Evolutionary conservation across 2,113 vertebrate species (phyloP).

Genomic region (Dolichallabes microphthalmus): DNA sequence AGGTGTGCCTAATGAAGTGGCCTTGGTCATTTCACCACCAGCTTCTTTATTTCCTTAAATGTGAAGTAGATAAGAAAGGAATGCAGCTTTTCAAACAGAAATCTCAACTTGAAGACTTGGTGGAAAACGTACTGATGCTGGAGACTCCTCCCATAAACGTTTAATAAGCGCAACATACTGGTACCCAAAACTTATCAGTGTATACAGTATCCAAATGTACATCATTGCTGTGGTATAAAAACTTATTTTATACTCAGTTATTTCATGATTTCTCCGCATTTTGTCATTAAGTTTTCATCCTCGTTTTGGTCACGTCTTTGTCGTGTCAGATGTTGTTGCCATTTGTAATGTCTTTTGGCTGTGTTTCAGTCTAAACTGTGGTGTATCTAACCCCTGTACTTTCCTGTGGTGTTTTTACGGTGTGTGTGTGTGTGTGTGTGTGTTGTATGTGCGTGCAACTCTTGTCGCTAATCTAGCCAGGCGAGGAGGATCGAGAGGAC

Average conservation of each 20-base stretch:
- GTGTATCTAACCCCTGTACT: slow-evolving; percentile 64
- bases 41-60: background rate
- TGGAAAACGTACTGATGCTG: background rate
- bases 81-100: background rate
- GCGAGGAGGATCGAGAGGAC: slow-evolving; percentile 78
- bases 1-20: no score
- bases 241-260: background rate
- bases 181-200: background rate
- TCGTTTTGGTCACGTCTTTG: slow-evolving; percentile 25
- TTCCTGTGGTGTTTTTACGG: slow-evolving; percentile 51
- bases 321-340: slow-evolving; percentile 38
- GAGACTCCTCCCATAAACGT: background rate
- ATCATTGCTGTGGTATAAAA: background rate
- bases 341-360: slow-evolving; percentile 36
- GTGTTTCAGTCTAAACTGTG: slow-evolving; percentile 41
- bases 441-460: slow-evolving; percentile 53
- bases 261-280: background rate
- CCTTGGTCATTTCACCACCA: background rate
- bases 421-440: slow-evolving; percentile 35
- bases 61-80: background rate
- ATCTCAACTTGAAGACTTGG: background rate
- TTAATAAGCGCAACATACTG: background rate
- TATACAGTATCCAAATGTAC: no score
- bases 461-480: slow-evolving; percentile 77
- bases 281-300: background rate